A percentile compares a stretch with the other conserved stretches of the same genome.
Evolutionary conservation across 2,113 vertebrate genomes (phyloP).

Genomic region (Theristicus caerulescens): DNA sequence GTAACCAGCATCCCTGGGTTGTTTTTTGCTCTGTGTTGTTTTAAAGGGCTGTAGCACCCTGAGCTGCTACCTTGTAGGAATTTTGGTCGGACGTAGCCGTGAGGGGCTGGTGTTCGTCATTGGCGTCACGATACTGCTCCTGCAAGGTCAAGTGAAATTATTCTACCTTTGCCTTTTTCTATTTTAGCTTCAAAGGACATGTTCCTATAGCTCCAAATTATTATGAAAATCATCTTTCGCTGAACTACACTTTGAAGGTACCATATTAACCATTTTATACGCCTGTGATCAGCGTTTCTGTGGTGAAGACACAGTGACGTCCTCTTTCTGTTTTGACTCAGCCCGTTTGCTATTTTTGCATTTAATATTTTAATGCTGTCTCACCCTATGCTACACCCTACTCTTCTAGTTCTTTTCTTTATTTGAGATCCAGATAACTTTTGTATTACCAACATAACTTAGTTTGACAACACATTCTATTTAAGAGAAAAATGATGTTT

Average conservation of each 20-base stretch:
- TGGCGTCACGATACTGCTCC: not conserved
- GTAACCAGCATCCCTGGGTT: rapidly evolving
- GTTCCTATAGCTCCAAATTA: not conserved
- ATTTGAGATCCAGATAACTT: not conserved
- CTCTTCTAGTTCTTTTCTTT: not conserved
- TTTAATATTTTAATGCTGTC: not conserved
- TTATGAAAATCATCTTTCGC: not conserved
- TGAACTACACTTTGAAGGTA: not conserved
- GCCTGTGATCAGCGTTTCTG: not conserved
- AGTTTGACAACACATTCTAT: not conserved
- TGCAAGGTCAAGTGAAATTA: not conserved
- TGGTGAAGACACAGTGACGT: not conserved
- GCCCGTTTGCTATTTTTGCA: not conserved
- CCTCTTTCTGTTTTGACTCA: not conserved
- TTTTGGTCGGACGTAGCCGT: not conserved
- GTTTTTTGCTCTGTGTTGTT: not conserved
- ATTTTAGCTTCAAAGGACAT: not conserved
- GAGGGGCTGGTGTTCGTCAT: not conserved
- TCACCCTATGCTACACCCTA: not conserved
- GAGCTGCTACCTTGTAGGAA: not conserved
- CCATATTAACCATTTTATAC: not conserved
- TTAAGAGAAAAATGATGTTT: not conserved
- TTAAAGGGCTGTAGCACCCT: not conserved
- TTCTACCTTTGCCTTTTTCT: not conserved
- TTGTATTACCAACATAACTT: not conserved